Evolutionary conservation across 2,113 vertebrate genomes (phyloP).

Genomic region (Callospermophilus lateralis): DNA sequence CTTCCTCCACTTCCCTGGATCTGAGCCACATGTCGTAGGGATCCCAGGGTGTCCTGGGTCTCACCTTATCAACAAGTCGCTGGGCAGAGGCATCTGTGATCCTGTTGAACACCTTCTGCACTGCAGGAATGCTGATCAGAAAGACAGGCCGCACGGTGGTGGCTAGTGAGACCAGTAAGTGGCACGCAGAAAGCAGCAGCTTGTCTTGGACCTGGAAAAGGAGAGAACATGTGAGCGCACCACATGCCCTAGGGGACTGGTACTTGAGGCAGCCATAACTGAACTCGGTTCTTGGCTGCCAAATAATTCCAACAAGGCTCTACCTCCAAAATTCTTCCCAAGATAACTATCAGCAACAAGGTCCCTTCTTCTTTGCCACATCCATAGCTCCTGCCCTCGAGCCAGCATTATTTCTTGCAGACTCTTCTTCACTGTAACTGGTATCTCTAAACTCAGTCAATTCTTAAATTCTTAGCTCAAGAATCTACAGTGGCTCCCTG

Average conservation of each 20-base stretch:
- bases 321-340: background rate
- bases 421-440: background rate
- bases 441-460: background rate
- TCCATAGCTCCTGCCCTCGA: background rate
- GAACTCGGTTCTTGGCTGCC: background rate
- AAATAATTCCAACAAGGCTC: background rate
- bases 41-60: background rate
- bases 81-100: conserved; percentile 94
- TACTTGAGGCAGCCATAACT: background rate
- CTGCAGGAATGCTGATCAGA: conserved; percentile 94
- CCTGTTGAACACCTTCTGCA: conserved; percentile 97
- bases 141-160: conserved; percentile 98
- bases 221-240: background rate
- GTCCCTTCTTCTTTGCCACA: background rate
- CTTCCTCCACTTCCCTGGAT: background rate
- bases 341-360: background rate
- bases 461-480: background rate
- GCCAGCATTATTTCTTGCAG: background rate
- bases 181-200: conserved; percentile 95
- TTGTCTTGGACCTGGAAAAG: conserved; percentile 95
- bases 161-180: conserved; percentile 96
- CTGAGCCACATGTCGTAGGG: background rate
- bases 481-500: background rate
- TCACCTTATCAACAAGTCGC: conserved; percentile 95
- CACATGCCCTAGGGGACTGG: accelerated